Conservation (phyloP, 2,113 vertebrate species). For the Silurus asotus region DNA sequence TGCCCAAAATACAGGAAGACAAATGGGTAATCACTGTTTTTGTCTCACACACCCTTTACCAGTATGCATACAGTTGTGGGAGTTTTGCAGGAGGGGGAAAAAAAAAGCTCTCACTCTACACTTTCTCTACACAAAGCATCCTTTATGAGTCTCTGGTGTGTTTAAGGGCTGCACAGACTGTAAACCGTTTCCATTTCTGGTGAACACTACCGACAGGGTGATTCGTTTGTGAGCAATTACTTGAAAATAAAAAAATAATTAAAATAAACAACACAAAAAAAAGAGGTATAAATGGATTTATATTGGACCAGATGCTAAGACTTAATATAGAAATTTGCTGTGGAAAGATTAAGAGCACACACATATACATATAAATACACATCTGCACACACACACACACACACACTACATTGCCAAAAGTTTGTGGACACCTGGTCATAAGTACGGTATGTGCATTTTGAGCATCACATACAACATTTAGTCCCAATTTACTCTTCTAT, state of each 20-base stretch:
- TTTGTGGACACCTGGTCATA: too few relatives aligned
- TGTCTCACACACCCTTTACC: slow-evolving; percentile 30
- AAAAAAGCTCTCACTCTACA: slow-evolving; percentile 24
- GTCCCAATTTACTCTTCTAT: too few relatives aligned
- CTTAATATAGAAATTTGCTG: background rate
- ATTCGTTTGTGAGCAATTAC: background rate
- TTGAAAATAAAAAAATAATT: background rate
- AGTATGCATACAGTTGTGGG: slow-evolving; percentile 6
- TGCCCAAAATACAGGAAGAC: background rate
- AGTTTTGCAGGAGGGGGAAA: background rate
- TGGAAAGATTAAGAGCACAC: too few relatives aligned
- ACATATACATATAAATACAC: too few relatives aligned
- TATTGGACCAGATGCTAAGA: background rate
- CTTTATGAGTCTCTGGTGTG: slow-evolving; percentile 29
- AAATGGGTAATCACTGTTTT: background rate
- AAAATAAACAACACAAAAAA: background rate
- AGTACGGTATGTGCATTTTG: too few relatives aligned
- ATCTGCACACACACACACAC: too few relatives aligned
- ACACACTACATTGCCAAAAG: too few relatives aligned
- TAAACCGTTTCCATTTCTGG: slow-evolving; percentile 17
- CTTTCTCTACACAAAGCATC: slow-evolving; percentile 44
- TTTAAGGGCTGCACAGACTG: background rate
- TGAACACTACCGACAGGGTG: background rate
- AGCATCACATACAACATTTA: too few relatives aligned
- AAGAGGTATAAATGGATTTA: background rate